phyloP scores from a whole-genome alignment of 2,797 vertebrate species.

The Chelon labrosus region DNA sequence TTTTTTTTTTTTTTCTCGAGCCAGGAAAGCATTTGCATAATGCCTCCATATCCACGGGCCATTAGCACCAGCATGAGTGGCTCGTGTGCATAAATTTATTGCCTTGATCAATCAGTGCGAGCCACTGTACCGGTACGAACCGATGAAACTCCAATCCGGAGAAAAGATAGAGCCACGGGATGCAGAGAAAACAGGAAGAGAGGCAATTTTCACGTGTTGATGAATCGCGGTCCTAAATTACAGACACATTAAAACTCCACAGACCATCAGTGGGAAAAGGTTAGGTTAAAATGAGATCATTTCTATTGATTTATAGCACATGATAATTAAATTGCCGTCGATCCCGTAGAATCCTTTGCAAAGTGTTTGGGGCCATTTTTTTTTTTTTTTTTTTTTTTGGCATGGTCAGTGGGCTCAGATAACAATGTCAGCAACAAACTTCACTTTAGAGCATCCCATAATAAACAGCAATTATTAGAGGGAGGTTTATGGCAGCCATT shows the following conservation, averaged over 20 bases:
- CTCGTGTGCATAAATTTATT: constrained; percentile 66
- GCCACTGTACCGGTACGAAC: constrained; percentile 52
- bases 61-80: constrained; percentile 74
- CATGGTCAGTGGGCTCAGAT: neutral
- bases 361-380: neutral
- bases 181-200: neutral
- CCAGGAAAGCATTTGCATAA: constrained; percentile 72
- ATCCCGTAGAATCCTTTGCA: neutral
- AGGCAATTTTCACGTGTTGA: neutral
- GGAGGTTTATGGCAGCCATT: neutral
- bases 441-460: neutral
- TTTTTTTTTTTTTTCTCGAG: constrained; percentile 18
- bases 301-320: constrained; percentile 3
- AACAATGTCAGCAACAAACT: neutral
- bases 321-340: neutral
- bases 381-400: neutral
- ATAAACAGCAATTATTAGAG: neutral
- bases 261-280: constrained; percentile 1
- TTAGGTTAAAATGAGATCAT: constrained; percentile 9
- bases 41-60: constrained; percentile 71
- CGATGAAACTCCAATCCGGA: constrained; percentile 10
- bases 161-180: neutral
- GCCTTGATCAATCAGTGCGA: constrained; percentile 74
- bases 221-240: constrained; percentile 11
- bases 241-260: neutral